A percentile compares a stretch with the other conserved stretches of the same genome.
phyloP scores from a whole-genome alignment of 2,113 vertebrate species.

The Tinamus guttatus region DNA sequence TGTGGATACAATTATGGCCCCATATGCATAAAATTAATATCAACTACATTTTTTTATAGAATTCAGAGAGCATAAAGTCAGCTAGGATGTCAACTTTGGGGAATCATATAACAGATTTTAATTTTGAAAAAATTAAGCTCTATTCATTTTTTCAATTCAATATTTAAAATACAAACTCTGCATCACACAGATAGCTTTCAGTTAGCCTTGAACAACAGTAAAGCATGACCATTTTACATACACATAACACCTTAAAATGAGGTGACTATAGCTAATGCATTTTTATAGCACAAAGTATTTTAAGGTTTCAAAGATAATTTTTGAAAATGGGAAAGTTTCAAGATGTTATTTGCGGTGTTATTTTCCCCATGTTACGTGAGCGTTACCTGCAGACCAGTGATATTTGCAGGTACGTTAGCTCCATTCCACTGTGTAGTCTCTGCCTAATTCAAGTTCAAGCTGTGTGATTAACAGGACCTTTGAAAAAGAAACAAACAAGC shows the following conservation, averaged over 20 bases:
- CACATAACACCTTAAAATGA: neutral
- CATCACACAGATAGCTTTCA: fast-evolving
- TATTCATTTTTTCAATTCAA: neutral
- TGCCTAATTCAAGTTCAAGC: conserved; percentile 43
- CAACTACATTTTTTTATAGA: neutral
- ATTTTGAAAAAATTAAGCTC: neutral
- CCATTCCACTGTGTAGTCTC: conserved; percentile 57
- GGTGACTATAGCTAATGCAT: neutral
- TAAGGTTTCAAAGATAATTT: neutral
- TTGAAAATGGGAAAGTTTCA: neutral
- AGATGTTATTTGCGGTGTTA: neutral
- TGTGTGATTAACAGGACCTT: conserved; percentile 35
- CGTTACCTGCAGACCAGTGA: fast-evolving
- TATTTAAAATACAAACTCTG: neutral
- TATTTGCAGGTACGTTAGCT: neutral
- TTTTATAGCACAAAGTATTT: neutral
- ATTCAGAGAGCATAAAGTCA: neutral
- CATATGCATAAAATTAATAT: too few species aligned
- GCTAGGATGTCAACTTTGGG: neutral
- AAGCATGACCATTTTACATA: neutral
- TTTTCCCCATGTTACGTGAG: neutral
- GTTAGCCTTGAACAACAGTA: fast-evolving
- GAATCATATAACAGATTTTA: neutral
- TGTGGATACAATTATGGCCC: too few species aligned
- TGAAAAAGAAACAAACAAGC: neutral